A percentile compares a stretch with the other conserved stretches of the same genome.
Conservation (phyloP, 2,797 vertebrate genomes). For the Eutrigla gurnardus region DNA sequence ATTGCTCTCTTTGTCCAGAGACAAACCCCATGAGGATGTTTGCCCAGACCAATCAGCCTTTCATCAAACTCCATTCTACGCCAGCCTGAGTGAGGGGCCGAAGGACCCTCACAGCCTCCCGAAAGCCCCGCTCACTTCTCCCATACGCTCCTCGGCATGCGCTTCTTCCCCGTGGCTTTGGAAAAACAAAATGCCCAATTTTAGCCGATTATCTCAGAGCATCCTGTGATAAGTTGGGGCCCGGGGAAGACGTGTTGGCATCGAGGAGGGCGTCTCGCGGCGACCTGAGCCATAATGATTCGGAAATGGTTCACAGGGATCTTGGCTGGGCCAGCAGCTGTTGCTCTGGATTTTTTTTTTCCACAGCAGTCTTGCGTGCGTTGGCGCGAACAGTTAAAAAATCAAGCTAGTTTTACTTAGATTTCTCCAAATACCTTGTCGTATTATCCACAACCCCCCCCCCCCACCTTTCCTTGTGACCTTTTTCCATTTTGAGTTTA, state of each 20-base stretch:
- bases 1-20: conserved; percentile 69
- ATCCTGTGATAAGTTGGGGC: conserved; percentile 52
- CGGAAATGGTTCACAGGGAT: conserved; percentile 47
- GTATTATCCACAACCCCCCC: neutral
- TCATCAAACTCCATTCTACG: conserved; percentile 70
- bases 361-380: conserved; percentile 1
- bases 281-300: conserved; percentile 43
- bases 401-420: neutral
- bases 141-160: conserved; percentile 28
- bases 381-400: neutral
- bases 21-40: conserved; percentile 72
- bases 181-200: conserved; percentile 67
- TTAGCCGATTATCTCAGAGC: conserved; percentile 66
- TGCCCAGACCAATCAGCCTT: conserved; percentile 78
- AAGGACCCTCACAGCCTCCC: conserved; percentile 21
- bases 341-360: conserved; percentile 12
- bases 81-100: conserved; percentile 45
- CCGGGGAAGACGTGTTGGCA: conserved; percentile 27
- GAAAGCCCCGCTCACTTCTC: conserved; percentile 22
- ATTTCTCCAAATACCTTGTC: conserved; percentile 1
- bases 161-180: conserved; percentile 40
- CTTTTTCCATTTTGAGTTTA: conserved; percentile 11
- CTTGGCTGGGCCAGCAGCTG: conserved; percentile 39
- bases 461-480: neutral
- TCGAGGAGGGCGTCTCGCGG: conserved; percentile 15